Evolutionary conservation across 92 coral and sea anemone genomes (phyloP), one percentile per base, ranked within the genome.

Genomic region (Actinernus sp.): DNA sequence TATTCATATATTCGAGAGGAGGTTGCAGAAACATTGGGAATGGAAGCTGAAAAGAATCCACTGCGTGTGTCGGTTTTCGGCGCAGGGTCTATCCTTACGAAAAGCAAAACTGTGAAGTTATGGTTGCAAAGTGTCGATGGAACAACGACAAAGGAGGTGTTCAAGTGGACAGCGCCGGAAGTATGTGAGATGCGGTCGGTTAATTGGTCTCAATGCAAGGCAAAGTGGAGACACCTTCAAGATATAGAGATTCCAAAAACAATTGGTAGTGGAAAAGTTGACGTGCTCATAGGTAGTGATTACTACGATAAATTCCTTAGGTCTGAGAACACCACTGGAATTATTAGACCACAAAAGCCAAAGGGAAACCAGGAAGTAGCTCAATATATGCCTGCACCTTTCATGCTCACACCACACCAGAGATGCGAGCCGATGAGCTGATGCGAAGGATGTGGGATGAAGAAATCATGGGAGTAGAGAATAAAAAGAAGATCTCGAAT

Each of bases 391-490:
- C 56, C 41, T 18, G 38, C 24, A n/a, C n/a, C n/a, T n/a, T n/a
- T n/a, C 73, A 50, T 31, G 73, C 59, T 37, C 19, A 55, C 6
- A 50, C 26, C 26, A 62, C 63, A n/a, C 26, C 72, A 19, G 81
- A 74, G 10, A 20, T 23, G 13, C 10, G 26, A 13, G 65, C 73
- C 6, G 72, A 74, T 54, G 79, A 72, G 12, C 41, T 72, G 52
- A 25, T 72, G 61, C 53, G 61, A 45, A 72, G 41, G 54, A 59
- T 72, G 50, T 72, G 69, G 79, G 74, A 66, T 53, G 74, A 51
- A 32, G 74, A 66, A 1, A 26, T 50, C 43, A 21, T 48, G 12
- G 73, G 34, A 3, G 21, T 36, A 6, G n/a, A n/a, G n/a, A 29
- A 31, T 29, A 23, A 32, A 43, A 65, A 49, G 53, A 38, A 38